Base-by-base conservation (phyloP, 2,888 invertebrate species). In the Pollenia griseotomentosa region DNA sequence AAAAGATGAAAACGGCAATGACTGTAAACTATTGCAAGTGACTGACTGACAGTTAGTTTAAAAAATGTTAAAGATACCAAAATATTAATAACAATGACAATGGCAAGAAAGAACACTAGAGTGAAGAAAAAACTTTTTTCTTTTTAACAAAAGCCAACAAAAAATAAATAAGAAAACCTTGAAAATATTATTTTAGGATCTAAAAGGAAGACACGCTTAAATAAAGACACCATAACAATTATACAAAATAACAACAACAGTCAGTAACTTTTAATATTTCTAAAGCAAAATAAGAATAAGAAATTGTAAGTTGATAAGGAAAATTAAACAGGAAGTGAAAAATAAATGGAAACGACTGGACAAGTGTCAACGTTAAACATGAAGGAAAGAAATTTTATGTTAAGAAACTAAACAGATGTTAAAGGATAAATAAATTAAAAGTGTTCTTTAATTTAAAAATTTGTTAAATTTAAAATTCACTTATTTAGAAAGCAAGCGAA, bases 191-290 rank as follows among this genome's bases (percentile, higher is more conserved):
- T 40, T 70, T 40, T 16, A 70, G 51, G 44, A 40, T n/a, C 68
- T 53, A n/a, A n/a, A n/a, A 51, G 10, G 40, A 33, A 53, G n/a
- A 68, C 3, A 23, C n/a, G 33, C 33, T 70, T 70, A 10, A 51
- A 70, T 51, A 40, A 70, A 51, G 68, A 33, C 14, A 53, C 40
- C 33, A 70, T 53, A 70, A 70, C 51, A 53, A 70, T 70, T 70
- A 53, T 40, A 7, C 10, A n/a, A 70, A 70, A 46, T 16, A 66
- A 6, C 11, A 66, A 66, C 51, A 53, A 70, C n/a, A 33, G n/a
- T 14, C 42, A 44, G n/a, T 33, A n/a, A 3, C 11, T n/a, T 33
- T 33, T 33, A 33, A 19, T 66, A 19, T 11, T 11, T 11, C 3
- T 59, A 48, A 3, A 68, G 51, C 12, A 40, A 51, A 33, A 33